Percentiles rank a stretch among this genome's conserved stretches.
These are phyloP conservation scores for Cyprinus carpio DNA, from an alignment of 2,113 vertebrate genomes.

Conservation along the genomic window DNA sequence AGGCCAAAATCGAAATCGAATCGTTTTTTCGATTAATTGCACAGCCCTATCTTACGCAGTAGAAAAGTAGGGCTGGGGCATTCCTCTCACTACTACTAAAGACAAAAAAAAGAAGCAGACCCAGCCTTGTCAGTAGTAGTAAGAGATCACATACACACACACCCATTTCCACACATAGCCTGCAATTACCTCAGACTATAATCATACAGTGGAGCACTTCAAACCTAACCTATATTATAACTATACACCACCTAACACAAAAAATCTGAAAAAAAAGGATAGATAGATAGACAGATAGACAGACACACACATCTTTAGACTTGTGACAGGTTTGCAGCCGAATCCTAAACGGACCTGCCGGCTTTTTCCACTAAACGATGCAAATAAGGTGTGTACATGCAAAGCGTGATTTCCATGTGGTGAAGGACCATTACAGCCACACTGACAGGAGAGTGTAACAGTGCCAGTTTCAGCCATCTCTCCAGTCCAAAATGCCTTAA, in stretches of 20 bases:
- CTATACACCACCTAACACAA: conserved; percentile 8
- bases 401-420: conserved; percentile 38
- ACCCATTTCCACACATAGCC: not conserved
- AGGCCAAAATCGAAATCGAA: no score
- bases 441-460: conserved; percentile 32
- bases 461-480: conserved; percentile 15
- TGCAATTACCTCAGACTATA: conserved; percentile 26
- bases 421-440: conserved; percentile 16
- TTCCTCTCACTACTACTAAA: not conserved
- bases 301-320: not conserved
- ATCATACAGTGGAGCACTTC: conserved; percentile 2
- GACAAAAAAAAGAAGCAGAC: not conserved
- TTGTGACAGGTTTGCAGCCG: not conserved
- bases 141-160: not conserved
- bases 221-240: not conserved
- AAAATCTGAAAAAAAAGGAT: not conserved
- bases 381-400: conserved; percentile 19
- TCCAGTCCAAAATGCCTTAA: conserved; percentile 38
- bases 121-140: conserved; percentile 9
- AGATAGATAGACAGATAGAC: no score
- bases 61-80: not conserved
- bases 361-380: not conserved
- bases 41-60: no score
- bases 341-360: not conserved
- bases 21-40: no score